These are phyloP conservation scores for Drosophila kokeensis DNA, from an alignment of 2,888 invertebrate species.

Conservation along the genomic window DNA sequence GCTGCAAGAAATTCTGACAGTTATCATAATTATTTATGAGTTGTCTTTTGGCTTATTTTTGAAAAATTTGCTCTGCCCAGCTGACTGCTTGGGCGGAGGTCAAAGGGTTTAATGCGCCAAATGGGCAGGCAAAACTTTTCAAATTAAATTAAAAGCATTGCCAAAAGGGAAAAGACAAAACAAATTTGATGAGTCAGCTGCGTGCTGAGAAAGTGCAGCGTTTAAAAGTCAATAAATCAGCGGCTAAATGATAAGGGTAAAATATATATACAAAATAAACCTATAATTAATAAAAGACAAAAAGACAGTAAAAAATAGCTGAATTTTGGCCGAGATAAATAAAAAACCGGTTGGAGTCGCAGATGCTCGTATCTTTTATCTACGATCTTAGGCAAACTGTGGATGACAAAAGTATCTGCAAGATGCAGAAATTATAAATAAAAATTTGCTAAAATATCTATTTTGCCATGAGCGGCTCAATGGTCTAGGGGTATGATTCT, in stretches of 20 bases:
- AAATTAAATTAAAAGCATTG: constrained; percentile 81
- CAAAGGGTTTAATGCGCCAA: constrained; percentile 77
- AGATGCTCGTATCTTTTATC: neutral
- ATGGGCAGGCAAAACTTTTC: constrained; percentile 78
- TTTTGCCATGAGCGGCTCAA: constrained; percentile 85
- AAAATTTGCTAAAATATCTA: constrained; percentile 24
- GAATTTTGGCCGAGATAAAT: constrained; percentile 5
- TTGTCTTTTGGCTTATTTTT: constrained; percentile 53
- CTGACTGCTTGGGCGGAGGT: constrained; percentile 31
- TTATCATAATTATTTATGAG: constrained; percentile 81
- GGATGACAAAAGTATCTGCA: constrained; percentile 1
- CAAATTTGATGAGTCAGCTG: constrained; percentile 80
- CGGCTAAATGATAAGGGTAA: constrained; percentile 70
- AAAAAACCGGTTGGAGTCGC: constrained; percentile 34
- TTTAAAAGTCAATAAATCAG: constrained; percentile 82
- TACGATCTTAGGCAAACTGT: constrained; percentile 4
- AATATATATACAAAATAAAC: constrained; percentile 22
- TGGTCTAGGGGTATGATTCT: constrained; percentile 90
- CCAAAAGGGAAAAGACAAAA: constrained; percentile 67
- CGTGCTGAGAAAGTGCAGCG: constrained; percentile 61
- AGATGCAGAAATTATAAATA: constrained; percentile 1
- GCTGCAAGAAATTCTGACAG: constrained; percentile 57
- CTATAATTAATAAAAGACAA: constrained; percentile 61
- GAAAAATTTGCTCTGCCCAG: constrained; percentile 17
- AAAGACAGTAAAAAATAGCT: constrained; percentile 7